These are phyloP conservation scores for Gryllus longicercus DNA, from an alignment of 2,888 invertebrate genomes.

Conservation along the genomic window DNA sequence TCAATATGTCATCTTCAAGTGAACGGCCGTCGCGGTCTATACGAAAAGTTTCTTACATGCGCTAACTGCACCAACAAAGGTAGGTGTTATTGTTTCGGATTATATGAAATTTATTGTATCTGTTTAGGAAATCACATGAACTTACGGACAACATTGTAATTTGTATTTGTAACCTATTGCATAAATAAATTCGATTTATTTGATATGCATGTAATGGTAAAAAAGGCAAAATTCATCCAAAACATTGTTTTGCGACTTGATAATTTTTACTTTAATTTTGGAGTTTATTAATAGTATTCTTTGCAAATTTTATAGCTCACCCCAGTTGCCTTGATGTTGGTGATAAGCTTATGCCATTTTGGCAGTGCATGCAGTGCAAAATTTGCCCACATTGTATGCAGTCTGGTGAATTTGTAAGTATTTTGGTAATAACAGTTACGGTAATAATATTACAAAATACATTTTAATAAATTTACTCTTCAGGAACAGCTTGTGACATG, in stretches of 20 bases:
- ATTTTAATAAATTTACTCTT: too few species aligned
- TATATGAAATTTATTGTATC: background rate
- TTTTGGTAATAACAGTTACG: constrained; percentile 19
- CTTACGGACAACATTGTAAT: too few species aligned
- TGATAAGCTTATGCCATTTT: constrained; percentile 58
- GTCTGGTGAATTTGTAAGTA: constrained; percentile 68
- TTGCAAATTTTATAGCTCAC: background rate
- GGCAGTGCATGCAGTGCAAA: constrained; percentile 90
- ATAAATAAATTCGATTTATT: too few species aligned
- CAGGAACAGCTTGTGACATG: constrained; percentile 74
- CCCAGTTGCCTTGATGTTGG: background rate
- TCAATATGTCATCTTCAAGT: constrained; percentile 60
- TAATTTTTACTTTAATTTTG: background rate
- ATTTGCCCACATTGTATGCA: constrained; percentile 79
- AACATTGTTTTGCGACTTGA: background rate
- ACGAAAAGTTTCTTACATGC: constrained; percentile 64
- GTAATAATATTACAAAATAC: background rate
- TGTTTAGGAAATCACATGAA: too few species aligned
- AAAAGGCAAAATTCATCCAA: too few species aligned
- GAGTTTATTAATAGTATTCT: background rate
- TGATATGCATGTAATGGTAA: too few species aligned
- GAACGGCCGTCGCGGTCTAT: constrained; percentile 53
- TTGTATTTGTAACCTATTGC: too few species aligned
- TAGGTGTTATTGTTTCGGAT: constrained; percentile 40
- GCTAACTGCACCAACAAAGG: constrained; percentile 70